Evolutionary conservation across 1,140 invertebrate genomes (phyloP).

Genomic region (Helicoverpa armigera): DNA sequence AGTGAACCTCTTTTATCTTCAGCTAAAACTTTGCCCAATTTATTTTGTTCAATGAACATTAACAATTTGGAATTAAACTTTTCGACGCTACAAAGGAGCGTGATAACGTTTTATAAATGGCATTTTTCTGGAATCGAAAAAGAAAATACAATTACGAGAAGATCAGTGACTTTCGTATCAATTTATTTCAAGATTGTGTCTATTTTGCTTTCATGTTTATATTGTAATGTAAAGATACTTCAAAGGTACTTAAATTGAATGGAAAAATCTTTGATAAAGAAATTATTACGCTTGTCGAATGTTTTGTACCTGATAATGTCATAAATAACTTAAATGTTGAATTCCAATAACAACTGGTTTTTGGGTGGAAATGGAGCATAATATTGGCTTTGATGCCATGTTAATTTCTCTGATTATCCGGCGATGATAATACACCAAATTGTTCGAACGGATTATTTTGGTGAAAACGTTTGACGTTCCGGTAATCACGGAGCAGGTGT

Average conservation of each 20-base stretch:
- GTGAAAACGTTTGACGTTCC: neutral
- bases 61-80: conserved; percentile 59
- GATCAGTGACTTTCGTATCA: conserved; percentile 45
- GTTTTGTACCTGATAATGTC: neutral
- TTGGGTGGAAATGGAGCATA: neutral
- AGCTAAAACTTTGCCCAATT: conserved; percentile 55
- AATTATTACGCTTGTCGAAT: neutral
- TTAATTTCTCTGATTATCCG: conserved; percentile 14
- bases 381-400: conserved; percentile 1
- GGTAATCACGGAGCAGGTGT: neutral
- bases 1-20: conserved; percentile 55
- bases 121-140: conserved; percentile 48
- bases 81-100: conserved; percentile 52
- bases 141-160: conserved; percentile 49
- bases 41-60: conserved; percentile 60
- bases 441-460: neutral
- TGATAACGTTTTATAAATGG: conserved; percentile 49
- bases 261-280: neutral
- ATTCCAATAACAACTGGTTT: neutral
- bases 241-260: conserved; percentile 23
- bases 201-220: conserved; percentile 27
- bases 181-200: conserved; percentile 46
- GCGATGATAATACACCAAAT: conserved; percentile 5
- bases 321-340: neutral
- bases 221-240: conserved; percentile 23